Evolutionary conservation across 35 echinoderm and acorn worm genomes (phyloP).

Genomic region (Nesometra sesokonis): DNA sequence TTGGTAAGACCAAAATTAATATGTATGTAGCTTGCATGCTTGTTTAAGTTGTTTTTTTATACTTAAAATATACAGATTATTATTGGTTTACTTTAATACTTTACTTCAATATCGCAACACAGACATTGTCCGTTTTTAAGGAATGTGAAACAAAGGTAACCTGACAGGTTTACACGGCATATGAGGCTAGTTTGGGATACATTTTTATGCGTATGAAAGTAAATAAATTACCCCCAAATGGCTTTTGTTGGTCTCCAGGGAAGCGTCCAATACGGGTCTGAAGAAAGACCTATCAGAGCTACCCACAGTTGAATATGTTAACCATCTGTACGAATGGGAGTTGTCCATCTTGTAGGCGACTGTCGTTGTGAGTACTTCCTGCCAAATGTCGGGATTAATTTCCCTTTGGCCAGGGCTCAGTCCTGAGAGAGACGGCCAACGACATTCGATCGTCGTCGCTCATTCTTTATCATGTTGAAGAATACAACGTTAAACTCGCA

Average conservation of each 20-base stretch:
- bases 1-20: no score
- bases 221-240: not conserved
- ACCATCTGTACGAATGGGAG: not conserved
- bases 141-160: not conserved
- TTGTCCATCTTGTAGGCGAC: not conserved
- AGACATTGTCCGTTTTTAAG: not conserved
- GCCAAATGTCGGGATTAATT: not conserved
- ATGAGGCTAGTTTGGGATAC: not conserved
- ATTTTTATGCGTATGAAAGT: not conserved
- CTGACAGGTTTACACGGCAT: not conserved
- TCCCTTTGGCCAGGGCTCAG: not conserved
- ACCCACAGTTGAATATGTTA: not conserved
- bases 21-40: no score
- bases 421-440: not conserved
- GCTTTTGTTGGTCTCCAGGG: not conserved
- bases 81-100: no score
- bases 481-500: not conserved
- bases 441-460: not conserved
- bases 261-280: not conserved
- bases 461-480: not conserved
- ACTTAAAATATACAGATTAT: no score
- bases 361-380: not conserved
- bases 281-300: not conserved
- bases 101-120: no score
- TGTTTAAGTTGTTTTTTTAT: no score